Evolutionary conservation across 2,113 vertebrate genomes (phyloP).

Genomic region (Herpetotheres cachinnans): DNA sequence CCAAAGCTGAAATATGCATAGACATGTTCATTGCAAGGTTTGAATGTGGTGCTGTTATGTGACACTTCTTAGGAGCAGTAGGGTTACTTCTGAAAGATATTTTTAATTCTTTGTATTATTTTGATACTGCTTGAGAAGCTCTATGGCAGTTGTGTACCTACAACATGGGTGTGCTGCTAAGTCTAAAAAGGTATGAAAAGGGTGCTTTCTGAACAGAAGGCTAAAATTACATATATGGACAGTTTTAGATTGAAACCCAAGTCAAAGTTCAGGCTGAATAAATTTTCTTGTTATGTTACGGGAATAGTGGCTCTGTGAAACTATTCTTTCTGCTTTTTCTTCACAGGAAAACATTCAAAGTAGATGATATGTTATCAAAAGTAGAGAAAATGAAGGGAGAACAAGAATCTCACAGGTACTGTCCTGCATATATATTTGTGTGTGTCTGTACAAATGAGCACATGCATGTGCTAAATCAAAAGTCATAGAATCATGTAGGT

Average conservation of each 20-base stretch:
- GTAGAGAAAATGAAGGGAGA: constrained; percentile 97
- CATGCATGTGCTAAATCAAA: background rate
- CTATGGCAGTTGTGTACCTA: background rate
- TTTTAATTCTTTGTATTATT: background rate
- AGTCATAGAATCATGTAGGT: background rate
- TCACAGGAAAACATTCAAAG: constrained; percentile 93
- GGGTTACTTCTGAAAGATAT: background rate
- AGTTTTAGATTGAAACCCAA: background rate
- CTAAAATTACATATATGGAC: background rate
- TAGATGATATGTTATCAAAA: constrained; percentile 93
- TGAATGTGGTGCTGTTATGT: background rate
- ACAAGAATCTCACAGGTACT: constrained; percentile 95
- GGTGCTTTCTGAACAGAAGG: background rate
- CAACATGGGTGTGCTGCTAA: rapidly evolving
- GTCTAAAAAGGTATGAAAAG: background rate
- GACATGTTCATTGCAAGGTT: background rate
- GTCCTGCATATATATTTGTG: background rate
- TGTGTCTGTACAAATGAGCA: background rate
- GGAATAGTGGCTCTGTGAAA: background rate
- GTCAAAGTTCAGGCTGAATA: background rate
- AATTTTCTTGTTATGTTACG: background rate
- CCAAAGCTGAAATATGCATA: background rate
- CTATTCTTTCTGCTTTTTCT: background rate
- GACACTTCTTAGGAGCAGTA: background rate
- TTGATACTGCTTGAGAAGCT: background rate